Evolutionary conservation across 2,113 vertebrate species (phyloP).

Genomic region (Uropsilus gracilis): DNA sequence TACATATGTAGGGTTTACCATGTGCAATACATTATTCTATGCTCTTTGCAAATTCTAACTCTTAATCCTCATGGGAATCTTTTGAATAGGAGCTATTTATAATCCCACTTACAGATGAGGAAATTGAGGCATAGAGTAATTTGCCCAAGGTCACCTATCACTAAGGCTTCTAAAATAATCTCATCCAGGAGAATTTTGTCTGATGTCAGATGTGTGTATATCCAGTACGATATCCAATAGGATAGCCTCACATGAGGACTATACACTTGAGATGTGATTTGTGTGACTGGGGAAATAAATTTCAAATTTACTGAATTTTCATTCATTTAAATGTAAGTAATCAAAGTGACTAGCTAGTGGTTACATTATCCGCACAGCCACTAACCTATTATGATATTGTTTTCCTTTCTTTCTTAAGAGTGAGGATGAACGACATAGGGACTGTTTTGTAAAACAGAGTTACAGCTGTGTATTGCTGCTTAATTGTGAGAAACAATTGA

Average conservation of each 20-base stretch:
- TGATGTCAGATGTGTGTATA: neutral
- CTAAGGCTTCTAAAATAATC: neutral
- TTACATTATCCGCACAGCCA: fast-evolving
- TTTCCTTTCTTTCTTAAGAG: neutral
- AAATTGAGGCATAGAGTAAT: neutral
- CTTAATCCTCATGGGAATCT: neutral
- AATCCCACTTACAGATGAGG: neutral
- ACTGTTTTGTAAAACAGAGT: neutral
- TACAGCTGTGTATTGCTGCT: neutral
- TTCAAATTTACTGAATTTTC: neutral
- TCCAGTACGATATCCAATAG: neutral
- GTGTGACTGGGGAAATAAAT: neutral
- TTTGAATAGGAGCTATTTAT: neutral
- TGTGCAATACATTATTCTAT: neutral
- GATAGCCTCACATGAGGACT: no score
- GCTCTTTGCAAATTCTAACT: neutral
- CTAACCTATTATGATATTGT: fast-evolving
- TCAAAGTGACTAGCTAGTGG: neutral
- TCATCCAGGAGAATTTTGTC: neutral
- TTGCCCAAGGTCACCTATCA: neutral
- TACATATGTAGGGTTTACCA: neutral
- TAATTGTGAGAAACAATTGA: constrained; percentile 10
- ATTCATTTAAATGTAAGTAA: neutral
- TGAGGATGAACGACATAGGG: neutral
- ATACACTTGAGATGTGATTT: neutral